Evolutionary conservation across 1,140 invertebrate species (phyloP).

Genomic region (Trichoplusia ni): DNA sequence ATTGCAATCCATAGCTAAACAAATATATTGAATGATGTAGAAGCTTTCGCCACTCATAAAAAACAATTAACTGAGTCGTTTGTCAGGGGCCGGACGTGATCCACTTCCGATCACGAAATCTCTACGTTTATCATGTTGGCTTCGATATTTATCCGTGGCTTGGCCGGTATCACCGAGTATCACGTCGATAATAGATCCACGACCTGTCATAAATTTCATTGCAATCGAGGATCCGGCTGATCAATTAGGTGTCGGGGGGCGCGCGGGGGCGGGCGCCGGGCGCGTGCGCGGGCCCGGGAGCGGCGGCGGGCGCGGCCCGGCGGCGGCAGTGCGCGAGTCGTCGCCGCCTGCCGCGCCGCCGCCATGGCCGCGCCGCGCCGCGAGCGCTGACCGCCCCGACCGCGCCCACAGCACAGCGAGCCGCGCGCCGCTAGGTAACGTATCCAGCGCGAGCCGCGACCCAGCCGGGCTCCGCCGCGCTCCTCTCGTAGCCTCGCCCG

Average conservation of each 20-base stretch:
- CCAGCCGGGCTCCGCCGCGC: constrained; percentile 35
- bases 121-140: constrained; percentile 40
- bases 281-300: constrained; percentile 33
- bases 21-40: too few species aligned
- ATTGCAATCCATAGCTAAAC: too few species aligned
- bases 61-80: too few species aligned
- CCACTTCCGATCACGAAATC: constrained; percentile 41
- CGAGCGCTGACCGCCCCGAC: constrained; percentile 59
- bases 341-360: constrained; percentile 55
- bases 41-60: too few species aligned
- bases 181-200: constrained; percentile 68
- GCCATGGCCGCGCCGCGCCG: constrained; percentile 64
- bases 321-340: constrained; percentile 61
- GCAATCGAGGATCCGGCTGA: constrained; percentile 74
- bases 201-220: constrained; percentile 77
- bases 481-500: constrained; percentile 29
- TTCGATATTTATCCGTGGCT: constrained; percentile 23
- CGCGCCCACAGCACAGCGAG: constrained; percentile 55
- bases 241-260: constrained; percentile 52
- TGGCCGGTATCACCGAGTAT: constrained; percentile 14
- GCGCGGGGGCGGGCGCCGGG: constrained; percentile 23
- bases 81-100: constrained; percentile 15
- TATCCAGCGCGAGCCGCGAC: constrained; percentile 35
- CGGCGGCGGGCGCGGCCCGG: constrained; percentile 34
- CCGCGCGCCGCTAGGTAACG: constrained; percentile 57